Conservation (phyloP, 2,113 vertebrate species). For the Calonectris borealis region DNA sequence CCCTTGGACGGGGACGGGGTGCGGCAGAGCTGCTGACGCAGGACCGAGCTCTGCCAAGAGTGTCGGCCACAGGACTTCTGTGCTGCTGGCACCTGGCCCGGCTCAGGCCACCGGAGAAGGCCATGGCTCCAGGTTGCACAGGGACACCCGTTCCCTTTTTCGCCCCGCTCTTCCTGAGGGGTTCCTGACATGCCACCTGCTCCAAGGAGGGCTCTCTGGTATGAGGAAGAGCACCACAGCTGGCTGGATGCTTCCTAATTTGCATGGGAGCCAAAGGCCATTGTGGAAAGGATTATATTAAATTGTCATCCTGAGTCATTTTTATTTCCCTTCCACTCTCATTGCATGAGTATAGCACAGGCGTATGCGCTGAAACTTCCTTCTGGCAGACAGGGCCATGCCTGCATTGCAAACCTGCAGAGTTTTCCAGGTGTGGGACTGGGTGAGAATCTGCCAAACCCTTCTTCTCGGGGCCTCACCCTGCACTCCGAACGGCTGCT, state of each 20-base stretch:
- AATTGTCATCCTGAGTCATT: slow-evolving; percentile 51
- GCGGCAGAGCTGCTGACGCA: neutral
- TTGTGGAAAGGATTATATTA: slow-evolving; percentile 56
- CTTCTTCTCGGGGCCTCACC: neutral
- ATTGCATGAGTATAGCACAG: neutral
- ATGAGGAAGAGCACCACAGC: neutral
- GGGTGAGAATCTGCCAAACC: neutral
- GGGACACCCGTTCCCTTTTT: neutral
- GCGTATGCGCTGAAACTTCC: neutral
- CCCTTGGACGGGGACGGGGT: neutral
- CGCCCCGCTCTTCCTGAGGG: neutral
- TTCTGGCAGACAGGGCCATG: neutral
- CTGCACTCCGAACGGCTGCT: accelerated
- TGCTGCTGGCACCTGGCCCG: neutral
- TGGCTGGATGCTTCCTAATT: neutral
- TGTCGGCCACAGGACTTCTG: neutral
- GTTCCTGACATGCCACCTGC: neutral
- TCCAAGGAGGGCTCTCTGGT: neutral
- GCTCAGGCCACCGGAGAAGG: neutral
- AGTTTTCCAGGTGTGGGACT: neutral
- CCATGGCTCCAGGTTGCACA: neutral
- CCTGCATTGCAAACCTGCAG: neutral
- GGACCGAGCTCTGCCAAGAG: neutral
- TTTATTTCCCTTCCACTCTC: slow-evolving; percentile 11
- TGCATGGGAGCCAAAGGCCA: slow-evolving; percentile 7